Base-by-base conservation (phyloP, 2,888 invertebrate genomes). In the Himalopsyche tibetana region DNA sequence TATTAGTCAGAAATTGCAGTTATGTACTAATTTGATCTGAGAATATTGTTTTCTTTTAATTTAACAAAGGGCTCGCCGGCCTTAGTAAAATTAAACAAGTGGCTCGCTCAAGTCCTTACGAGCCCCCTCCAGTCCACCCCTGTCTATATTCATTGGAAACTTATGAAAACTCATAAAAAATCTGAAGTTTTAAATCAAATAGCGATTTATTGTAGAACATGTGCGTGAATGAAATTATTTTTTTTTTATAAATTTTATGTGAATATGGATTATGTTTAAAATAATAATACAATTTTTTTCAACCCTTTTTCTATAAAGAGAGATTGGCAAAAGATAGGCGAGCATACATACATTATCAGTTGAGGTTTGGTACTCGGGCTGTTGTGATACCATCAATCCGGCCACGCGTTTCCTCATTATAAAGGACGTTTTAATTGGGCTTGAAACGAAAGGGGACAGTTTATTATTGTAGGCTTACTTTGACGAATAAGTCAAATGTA, bases 401-500 rank as follows among this genome's bases (percentile, higher is more conserved):
- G 83, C 55, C 79, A 69, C 85, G 85, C 85, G 55, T 15, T 82
- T 82, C 51, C 45, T 28, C 51, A 28, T 82, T 69, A 19, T 15
- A 45, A 69, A 74, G 85, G 82, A 17, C 82, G 45, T 85, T 82
- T 85, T 45, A 82, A 83, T 85, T 85, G 85, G 80, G 79, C 45
- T 28, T 36, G 38, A 55, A 82, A 38, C 15, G 55, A 28, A 36
- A 55, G 74, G 79, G 85, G 85, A 85, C 80, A 79, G 82, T 42
- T 80, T 40, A 40, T 80, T 42, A 80, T 80, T 80, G 80, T 80
- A 42, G 38, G 80, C 38, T 36, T 42, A 42, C 56, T 82, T 45
- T 82, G 55, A 82, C 82, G 79, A 82, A 85, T 38, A 85, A 85
- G 82, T 85, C 85, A 82, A 85, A 85, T 74, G 38, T 63, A 63